Evolutionary conservation across 2,888 invertebrate genomes (phyloP).

Genomic region (Papilio demoleus): DNA sequence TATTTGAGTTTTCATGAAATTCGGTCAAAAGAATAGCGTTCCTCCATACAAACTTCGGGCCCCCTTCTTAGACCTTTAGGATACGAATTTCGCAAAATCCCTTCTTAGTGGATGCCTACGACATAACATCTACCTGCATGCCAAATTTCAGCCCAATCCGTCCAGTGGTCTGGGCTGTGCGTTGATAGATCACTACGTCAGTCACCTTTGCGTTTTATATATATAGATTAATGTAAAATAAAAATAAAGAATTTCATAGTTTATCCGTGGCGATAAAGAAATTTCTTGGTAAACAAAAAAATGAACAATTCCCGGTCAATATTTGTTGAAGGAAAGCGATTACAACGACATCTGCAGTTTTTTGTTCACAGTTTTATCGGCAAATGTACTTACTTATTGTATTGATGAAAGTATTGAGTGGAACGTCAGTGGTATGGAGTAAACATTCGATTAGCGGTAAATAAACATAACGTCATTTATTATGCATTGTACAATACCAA

Average conservation of each 20-base stretch:
- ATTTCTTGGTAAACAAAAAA: not conserved
- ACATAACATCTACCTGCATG: too few species aligned
- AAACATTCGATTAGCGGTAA: not conserved
- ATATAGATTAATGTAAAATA: not conserved
- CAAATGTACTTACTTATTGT: not conserved
- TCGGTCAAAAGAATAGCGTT: too few species aligned
- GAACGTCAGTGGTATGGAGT: not conserved
- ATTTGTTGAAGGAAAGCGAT: not conserved
- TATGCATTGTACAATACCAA: too few species aligned
- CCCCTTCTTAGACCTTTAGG: too few species aligned
- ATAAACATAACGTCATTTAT: not conserved
- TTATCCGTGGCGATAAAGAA: not conserved
- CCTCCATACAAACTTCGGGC: too few species aligned
- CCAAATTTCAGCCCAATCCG: too few species aligned
- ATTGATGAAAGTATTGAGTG: not conserved
- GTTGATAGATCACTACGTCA: too few species aligned
- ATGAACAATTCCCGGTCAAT: not conserved
- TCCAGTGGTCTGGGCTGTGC: too few species aligned
- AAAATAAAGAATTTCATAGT: not conserved
- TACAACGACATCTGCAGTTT: slow-evolving; percentile 4
- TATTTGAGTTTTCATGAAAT: too few species aligned
- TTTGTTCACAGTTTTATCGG: not conserved
- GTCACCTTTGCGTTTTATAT: too few species aligned
- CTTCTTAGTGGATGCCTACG: too few species aligned
- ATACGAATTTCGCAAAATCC: too few species aligned